Base-by-base conservation (phyloP, 1,140 invertebrate species). In the Lucilia cuprina region DNA sequence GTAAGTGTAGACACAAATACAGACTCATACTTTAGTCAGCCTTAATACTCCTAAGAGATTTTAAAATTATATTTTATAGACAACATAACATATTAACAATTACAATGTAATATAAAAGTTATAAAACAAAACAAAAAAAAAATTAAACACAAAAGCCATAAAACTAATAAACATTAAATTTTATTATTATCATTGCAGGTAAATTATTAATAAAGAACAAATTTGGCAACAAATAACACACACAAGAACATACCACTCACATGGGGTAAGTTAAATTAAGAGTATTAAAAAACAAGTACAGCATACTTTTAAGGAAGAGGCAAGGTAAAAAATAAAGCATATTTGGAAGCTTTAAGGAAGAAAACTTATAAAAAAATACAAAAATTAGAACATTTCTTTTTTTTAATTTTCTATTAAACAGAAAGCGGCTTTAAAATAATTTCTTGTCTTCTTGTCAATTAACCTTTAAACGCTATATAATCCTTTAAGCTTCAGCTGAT, bases 181-280 rank as follows among this genome's bases (percentile, higher is more conserved):
- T n/a, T 60, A 60, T 60, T 60, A 60, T 60, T 60, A 60, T 60
- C 55, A 60, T 60, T 60, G 55, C 55, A 60, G 55, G 55, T 60
- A 60, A 60, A 60, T 60, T n/a, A 7, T 60, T 60, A 60, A 60
- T 17, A 60, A n/a, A 60, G n/a, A 17, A 60, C 13, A 14, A 41
- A 41, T 41, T 41, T 41, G 41, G 41, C 41, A 41, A 41, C 41
- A 41, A 8, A 41, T 8, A 7, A 41, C 41, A 41, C 35, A 5
- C 41, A 41, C 1, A 8, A 10, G 41, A 7, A 41, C 41, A 41
- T 41, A 30, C 25, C 25, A 30, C 25, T 30, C 25, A 30, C 25
- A 41, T 41, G 41, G 41, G 41, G 41, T 60, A 60, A 17, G 14
- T 60, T 60, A 17, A 60, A n/a, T 17, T 60, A 60, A 60, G 55